phyloP scores from a whole-genome alignment of 2,797 vertebrate species.

The Sebastes alutus region DNA sequence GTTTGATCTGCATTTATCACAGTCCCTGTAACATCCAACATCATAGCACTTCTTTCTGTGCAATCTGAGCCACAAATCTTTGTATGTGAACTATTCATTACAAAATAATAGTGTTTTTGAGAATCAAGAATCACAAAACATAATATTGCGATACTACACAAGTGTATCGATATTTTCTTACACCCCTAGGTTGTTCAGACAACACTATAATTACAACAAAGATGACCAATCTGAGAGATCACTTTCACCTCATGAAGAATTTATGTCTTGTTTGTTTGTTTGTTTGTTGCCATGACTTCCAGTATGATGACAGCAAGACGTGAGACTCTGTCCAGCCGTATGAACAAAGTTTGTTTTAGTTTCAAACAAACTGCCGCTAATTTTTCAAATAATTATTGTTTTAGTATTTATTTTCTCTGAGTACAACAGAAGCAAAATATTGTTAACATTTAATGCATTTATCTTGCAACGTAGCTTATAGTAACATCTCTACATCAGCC shows the following conservation, averaged over 20 bases:
- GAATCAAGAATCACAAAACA: too few species aligned
- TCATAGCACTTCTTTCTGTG: too few species aligned
- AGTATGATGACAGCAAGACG: not conserved
- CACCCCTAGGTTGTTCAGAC: not conserved
- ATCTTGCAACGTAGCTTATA: not conserved
- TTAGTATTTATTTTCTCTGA: not conserved
- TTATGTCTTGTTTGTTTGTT: not conserved
- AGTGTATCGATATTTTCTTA: too few species aligned
- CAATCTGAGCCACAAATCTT: too few species aligned
- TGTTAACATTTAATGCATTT: not conserved
- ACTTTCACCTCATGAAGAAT: constrained; percentile 48
- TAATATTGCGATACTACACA: too few species aligned
- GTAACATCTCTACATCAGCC: not conserved
- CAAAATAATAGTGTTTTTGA: too few species aligned
- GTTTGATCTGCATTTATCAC: too few species aligned
- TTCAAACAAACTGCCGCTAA: not conserved
- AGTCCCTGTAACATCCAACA: too few species aligned
- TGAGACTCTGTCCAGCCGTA: not conserved
- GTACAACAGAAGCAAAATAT: not conserved
- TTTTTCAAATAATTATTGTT: not conserved
- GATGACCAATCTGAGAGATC: constrained; percentile 24
- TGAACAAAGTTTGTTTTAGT: not conserved
- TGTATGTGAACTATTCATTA: too few species aligned
- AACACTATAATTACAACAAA: constrained; percentile 15
- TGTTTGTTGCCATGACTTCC: not conserved